phyloP scores from a whole-genome alignment of 2,113 vertebrate genomes.

The Sigmodon hispidus region DNA sequence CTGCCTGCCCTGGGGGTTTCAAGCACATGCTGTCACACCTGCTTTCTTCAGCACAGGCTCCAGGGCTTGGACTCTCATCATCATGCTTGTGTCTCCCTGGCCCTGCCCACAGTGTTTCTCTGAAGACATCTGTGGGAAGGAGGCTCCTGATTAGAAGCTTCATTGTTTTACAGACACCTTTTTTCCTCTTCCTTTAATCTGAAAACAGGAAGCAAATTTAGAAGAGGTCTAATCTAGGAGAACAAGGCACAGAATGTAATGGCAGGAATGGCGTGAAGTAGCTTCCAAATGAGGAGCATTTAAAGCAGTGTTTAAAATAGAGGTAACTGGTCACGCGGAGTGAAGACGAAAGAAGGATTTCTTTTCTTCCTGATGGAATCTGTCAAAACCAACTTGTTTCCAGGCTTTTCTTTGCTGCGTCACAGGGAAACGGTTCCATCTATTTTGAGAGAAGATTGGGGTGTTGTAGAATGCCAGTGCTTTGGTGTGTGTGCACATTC shows the following conservation, averaged over 20 bases:
- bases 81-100: background rate
- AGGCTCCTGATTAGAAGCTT: background rate
- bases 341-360: background rate
- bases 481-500: background rate
- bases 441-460: background rate
- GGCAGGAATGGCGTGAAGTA: background rate
- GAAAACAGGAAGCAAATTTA: constrained; percentile 50
- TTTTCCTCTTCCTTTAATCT: background rate
- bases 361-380: background rate
- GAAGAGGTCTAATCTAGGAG: constrained; percentile 44
- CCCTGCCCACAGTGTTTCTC: background rate
- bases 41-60: background rate
- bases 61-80: background rate
- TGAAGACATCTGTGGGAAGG: background rate
- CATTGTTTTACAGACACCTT: background rate
- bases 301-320: constrained; percentile 18
- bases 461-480: background rate
- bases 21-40: too few species aligned
- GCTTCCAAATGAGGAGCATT: constrained; percentile 26
- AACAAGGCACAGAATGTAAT: background rate
- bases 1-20: background rate
- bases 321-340: background rate
- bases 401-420: background rate
- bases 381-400: background rate
- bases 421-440: background rate